Evolutionary conservation across 2,888 invertebrate genomes (phyloP).

Genomic region (Copidosoma aretas): DNA sequence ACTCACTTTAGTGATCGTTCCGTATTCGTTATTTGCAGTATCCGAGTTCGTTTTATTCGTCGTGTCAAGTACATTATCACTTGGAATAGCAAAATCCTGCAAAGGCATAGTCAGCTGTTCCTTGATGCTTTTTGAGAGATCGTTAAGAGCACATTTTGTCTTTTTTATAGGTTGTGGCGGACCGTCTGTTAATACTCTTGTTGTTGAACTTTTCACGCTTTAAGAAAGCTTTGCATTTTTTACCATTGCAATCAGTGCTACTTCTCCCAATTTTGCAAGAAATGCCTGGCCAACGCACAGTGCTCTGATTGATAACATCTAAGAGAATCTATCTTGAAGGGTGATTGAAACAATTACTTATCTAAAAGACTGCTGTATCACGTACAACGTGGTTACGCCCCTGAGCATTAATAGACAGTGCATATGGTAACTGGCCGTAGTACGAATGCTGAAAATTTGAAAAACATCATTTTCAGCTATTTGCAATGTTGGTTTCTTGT

Average conservation of each 20-base stretch:
- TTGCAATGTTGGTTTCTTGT: too few species aligned
- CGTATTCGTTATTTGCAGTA: slow-evolving; percentile 55
- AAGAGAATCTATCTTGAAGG: too few species aligned
- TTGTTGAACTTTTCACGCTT: slow-evolving; percentile 62
- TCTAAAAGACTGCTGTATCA: too few species aligned
- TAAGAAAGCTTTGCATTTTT: slow-evolving; percentile 73
- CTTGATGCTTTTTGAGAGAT: slow-evolving; percentile 75
- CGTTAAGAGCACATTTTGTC: slow-evolving; percentile 69
- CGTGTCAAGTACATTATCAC: slow-evolving; percentile 63
- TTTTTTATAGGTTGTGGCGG: slow-evolving; percentile 66
- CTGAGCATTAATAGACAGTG: too few species aligned
- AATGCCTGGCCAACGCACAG: slow-evolving; percentile 76
- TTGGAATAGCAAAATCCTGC: slow-evolving; percentile 64
- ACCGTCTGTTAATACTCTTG: slow-evolving; percentile 66
- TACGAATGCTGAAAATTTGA: too few species aligned
- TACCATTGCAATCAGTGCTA: slow-evolving; percentile 77
- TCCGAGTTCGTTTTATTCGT: slow-evolving; percentile 63
- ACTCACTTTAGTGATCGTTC: slow-evolving; percentile 64
- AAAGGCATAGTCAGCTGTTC: slow-evolving; percentile 77
- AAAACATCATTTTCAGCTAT: too few species aligned
- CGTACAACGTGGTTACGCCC: too few species aligned
- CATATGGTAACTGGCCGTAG: too few species aligned
- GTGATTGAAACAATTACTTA: too few species aligned
- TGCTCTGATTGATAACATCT: slow-evolving; percentile 73
- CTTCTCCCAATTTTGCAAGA: slow-evolving; percentile 78